phyloP scores from a whole-genome alignment of 64 coral and sea anemone species.

The Cladopsammia gracilis region DNA sequence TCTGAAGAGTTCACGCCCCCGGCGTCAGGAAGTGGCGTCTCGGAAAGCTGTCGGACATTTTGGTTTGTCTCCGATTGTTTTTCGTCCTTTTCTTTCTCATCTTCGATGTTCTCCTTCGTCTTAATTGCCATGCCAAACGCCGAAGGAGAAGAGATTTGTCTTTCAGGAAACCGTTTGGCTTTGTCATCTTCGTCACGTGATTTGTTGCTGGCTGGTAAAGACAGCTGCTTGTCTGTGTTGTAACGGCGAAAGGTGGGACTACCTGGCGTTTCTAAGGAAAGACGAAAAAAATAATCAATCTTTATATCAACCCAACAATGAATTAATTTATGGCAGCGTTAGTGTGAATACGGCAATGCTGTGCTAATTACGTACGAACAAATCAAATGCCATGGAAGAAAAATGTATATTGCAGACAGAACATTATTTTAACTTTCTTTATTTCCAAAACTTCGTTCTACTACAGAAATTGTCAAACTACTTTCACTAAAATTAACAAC shows the following conservation, averaged over 20 bases:
- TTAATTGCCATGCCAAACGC: neutral
- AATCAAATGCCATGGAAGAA: too few species aligned
- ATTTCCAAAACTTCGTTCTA: too few species aligned
- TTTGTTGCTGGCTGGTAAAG: conserved; percentile 16
- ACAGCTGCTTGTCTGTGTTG: conserved; percentile 10
- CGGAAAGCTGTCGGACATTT: neutral
- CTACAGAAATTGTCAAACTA: too few species aligned
- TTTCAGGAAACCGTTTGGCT: conserved; percentile 1
- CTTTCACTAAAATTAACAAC: too few species aligned
- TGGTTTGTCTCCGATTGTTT: conserved; percentile 8
- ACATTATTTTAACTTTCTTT: too few species aligned
- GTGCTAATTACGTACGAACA: too few species aligned
- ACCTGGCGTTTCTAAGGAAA: conserved; percentile 17
- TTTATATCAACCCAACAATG: neutral
- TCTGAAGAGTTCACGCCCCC: conserved; percentile 23
- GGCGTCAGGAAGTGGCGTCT: neutral
- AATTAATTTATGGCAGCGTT: neutral
- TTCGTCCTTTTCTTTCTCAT: conserved; percentile 45
- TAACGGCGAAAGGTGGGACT: conserved; percentile 3
- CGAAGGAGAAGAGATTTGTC: conserved; percentile 31
- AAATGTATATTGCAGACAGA: too few species aligned
- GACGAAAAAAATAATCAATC: neutral
- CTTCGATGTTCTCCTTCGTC: neutral
- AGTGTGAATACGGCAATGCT: too few species aligned
- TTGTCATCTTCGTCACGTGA: conserved; percentile 29